Evolutionary conservation across 2,888 invertebrate genomes (phyloP), one percentile per base, ranked within the genome.

Genomic region (Pherbina coryleti): DNA sequence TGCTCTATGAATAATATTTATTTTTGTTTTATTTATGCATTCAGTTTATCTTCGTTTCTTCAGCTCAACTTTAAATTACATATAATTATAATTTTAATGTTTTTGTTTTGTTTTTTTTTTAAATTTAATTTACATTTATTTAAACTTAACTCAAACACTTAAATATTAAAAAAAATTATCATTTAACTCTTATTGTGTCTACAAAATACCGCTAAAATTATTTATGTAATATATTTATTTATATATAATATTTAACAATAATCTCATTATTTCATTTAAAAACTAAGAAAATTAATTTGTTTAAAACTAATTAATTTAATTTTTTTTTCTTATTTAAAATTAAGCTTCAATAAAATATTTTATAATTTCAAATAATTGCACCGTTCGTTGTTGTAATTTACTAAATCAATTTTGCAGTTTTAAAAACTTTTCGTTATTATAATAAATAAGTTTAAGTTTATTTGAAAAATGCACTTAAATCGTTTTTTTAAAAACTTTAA

Each of bases 311-410:
- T 67, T 22, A 25, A 31, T 28, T 25, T 19, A 25, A 25, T 28
- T 28, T 25, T 14, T n/a, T 64, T 64, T n/a, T 7, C 37, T 34
- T 34, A 31, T 17, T 34, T 28, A 64, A 28, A 64, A 64, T 34
- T 28, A 34, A 64, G 17, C n/a, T 51, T 25, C 28, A 69, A 66
- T 64, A 64, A 76, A 22, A 76, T 25, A 17, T 51, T 71, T 77
- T 69, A 14, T 75, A n/a, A 37, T 31, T 83, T 83, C 76, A 85
- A 82, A 82, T 85, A 86, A 87, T 86, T 87, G 86, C 87, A 86
- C 85, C 84, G 84, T 85, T 87, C 86, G 86, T 87, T 87, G 86
- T 86, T 70, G 62, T 82, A 67, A 79, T 76, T 70, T 31, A 17
- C 19, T 74, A 74, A 74, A 74, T 34, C 71, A 62, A 71, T 70